Percentiles rank a stretch among this genome's conserved stretches.
phyloP scores from a whole-genome alignment of 1,140 invertebrate genomes.

The Zophobas morio region DNA sequence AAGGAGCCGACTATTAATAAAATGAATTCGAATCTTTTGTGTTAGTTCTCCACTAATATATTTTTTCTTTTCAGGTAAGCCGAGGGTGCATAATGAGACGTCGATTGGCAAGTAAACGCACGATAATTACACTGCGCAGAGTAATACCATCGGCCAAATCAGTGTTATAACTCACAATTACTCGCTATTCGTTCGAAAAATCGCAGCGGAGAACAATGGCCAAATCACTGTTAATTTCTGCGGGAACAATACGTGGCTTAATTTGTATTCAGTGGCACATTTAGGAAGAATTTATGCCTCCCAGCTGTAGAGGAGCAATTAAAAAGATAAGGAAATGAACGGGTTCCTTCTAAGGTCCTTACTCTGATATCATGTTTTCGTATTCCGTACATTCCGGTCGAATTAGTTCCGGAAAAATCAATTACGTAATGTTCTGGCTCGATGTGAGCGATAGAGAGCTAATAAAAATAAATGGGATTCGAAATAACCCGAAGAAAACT shows the following conservation, averaged over 20 bases:
- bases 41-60: not conserved
- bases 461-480: constrained; percentile 56
- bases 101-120: not conserved
- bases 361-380: constrained; percentile 33
- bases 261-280: constrained; percentile 55
- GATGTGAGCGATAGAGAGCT: constrained; percentile 40
- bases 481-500: constrained; percentile 53
- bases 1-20: too few species aligned
- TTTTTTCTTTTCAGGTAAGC: constrained; percentile 27
- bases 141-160: not conserved
- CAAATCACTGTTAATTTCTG: constrained; percentile 55
- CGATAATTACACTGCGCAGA: not conserved
- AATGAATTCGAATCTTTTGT: not conserved
- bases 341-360: constrained; percentile 27
- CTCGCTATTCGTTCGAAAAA: constrained; percentile 15
- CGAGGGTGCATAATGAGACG: not conserved
- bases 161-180: constrained; percentile 34
- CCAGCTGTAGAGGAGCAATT: constrained; percentile 51
- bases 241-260: constrained; percentile 52
- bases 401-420: constrained; percentile 50
- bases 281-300: constrained; percentile 52
- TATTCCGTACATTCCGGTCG: constrained; percentile 30
- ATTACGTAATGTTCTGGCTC: constrained; percentile 50
- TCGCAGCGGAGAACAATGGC: constrained; percentile 44
- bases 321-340: constrained; percentile 55